Evolutionary conservation across 2,113 vertebrate genomes (phyloP).

Genomic region (Protobothrops flavoviridis): DNA sequence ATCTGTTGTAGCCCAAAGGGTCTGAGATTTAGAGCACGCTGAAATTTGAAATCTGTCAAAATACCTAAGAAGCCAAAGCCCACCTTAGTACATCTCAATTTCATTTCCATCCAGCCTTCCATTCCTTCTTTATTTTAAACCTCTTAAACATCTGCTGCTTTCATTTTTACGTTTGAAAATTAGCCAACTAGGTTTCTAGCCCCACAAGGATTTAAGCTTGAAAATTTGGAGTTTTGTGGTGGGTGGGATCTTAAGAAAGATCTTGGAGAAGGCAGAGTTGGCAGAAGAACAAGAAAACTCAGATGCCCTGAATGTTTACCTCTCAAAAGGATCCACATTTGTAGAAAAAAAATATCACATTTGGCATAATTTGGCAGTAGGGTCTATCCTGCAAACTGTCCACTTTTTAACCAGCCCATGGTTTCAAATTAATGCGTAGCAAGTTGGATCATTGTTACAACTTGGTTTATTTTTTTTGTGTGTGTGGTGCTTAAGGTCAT

Average conservation of each 20-base stretch:
- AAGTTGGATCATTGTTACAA: not conserved
- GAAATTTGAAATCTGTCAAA: slow-evolving; percentile 54
- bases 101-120: not conserved
- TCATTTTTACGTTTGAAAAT: not conserved
- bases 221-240: not conserved
- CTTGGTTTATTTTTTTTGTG: not conserved
- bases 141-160: not conserved
- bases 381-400: not conserved
- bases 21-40: slow-evolving; percentile 73
- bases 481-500: not conserved
- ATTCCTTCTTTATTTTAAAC: not conserved
- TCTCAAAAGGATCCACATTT: not conserved
- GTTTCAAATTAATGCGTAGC: not conserved
- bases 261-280: not conserved
- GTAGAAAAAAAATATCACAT: not conserved
- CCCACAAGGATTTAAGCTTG: not conserved
- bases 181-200: not conserved
- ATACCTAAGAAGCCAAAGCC: slow-evolving; percentile 37
- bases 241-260: not conserved
- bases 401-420: not conserved
- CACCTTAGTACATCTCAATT: not conserved
- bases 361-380: not conserved
- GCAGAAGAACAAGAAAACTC: not conserved
- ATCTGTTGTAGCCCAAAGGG: slow-evolving; percentile 73
- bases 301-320: not conserved